Percentiles rank a stretch among this genome's conserved stretches.
Evolutionary conservation across 2,113 vertebrate genomes (phyloP).

Genomic region (Recurvirostra avosetta): DNA sequence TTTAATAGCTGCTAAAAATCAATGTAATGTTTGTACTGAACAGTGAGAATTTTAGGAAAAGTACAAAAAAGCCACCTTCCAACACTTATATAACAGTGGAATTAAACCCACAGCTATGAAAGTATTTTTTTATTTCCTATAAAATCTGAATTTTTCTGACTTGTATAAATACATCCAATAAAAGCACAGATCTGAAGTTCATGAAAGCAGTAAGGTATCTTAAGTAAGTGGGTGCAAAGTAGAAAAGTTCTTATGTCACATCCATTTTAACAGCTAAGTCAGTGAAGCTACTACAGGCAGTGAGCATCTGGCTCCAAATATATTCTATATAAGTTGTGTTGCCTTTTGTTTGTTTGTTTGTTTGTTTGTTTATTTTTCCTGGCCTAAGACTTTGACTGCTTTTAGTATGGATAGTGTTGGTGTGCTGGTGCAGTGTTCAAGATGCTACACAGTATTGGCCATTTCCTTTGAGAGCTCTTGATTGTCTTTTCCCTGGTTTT

Average conservation of each 20-base stretch:
- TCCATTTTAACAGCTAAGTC: neutral
- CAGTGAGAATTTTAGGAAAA: neutral
- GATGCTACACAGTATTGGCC: neutral
- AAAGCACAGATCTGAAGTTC: neutral
- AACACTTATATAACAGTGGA: neutral
- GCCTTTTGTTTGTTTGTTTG: neutral
- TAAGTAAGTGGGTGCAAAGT: neutral
- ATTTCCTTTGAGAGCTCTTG: neutral
- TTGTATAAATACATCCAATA: neutral
- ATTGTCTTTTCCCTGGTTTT: neutral
- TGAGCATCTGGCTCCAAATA: neutral
- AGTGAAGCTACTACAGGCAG: neutral
- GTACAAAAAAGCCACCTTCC: neutral
- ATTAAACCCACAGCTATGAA: neutral
- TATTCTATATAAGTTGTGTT: neutral
- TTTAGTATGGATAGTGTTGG: neutral
- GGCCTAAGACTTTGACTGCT: neutral
- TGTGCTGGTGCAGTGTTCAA: neutral
- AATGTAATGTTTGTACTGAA: neutral
- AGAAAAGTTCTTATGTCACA: neutral
- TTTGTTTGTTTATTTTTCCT: neutral
- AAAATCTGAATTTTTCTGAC: neutral
- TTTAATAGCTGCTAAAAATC: neutral
- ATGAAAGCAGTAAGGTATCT: neutral
- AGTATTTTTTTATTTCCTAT: neutral